Evolutionary conservation across 2,888 invertebrate genomes (phyloP).

Genomic region (Harpalus rubripes): DNA sequence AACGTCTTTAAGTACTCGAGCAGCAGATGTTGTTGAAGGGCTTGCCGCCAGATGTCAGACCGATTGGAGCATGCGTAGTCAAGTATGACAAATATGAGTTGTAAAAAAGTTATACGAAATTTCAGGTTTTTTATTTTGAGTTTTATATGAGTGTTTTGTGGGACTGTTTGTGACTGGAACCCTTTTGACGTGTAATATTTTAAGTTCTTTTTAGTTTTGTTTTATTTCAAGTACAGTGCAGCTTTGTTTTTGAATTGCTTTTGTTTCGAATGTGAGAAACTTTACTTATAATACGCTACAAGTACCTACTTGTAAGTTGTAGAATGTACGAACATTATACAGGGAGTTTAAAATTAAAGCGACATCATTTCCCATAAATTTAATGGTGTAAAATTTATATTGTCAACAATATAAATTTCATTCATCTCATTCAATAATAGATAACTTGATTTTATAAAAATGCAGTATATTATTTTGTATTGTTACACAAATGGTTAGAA

Average conservation of each 20-base stretch:
- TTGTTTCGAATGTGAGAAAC: too few relatives aligned
- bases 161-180: slow-evolving; percentile 13
- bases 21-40: slow-evolving; percentile 36
- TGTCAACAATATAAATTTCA: too few relatives aligned
- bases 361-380: too few relatives aligned
- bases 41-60: slow-evolving; percentile 24
- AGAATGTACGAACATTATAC: too few relatives aligned
- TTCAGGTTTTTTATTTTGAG: slow-evolving; percentile 12
- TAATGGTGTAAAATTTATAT: too few relatives aligned
- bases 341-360: too few relatives aligned
- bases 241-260: slow-evolving; percentile 12
- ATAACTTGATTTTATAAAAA: too few relatives aligned
- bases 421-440: too few relatives aligned
- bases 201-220: slow-evolving; percentile 1
- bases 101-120: slow-evolving; percentile 22
- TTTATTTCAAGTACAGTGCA: slow-evolving; percentile 17
- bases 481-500: too few relatives aligned
- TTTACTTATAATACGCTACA: too few relatives aligned
- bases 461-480: too few relatives aligned
- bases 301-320: too few relatives aligned
- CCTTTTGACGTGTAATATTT: slow-evolving; percentile 30
- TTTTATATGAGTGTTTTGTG: slow-evolving; percentile 1
- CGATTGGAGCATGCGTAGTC: slow-evolving; percentile 25
- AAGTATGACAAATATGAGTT: slow-evolving; percentile 43
- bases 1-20: slow-evolving; percentile 18